Evolutionary conservation across 1,140 invertebrate genomes (phyloP).

Genomic region (Geopemphigus sp.): DNA sequence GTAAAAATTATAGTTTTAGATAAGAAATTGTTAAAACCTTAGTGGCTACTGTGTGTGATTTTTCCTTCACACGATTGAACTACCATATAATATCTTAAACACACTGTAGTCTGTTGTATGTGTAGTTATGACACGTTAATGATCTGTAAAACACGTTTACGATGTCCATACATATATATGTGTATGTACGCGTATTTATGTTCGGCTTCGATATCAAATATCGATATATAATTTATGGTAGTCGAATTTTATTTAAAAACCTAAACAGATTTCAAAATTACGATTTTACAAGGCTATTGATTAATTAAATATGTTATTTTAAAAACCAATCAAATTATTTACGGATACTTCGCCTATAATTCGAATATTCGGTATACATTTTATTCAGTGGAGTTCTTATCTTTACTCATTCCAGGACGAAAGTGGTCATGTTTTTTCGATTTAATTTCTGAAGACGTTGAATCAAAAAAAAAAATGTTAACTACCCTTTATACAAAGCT

Average conservation of each 20-base stretch:
- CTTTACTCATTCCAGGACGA: too few species aligned
- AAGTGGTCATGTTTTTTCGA: too few species aligned
- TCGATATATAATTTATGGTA: neutral
- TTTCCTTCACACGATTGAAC: neutral
- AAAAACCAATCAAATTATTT: too few species aligned
- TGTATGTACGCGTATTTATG: neutral
- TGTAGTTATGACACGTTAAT: conserved; percentile 15
- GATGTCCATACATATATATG: neutral
- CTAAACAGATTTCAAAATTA: neutral
- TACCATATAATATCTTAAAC: neutral
- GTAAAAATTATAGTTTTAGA: conserved; percentile 30
- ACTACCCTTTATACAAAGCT: too few species aligned
- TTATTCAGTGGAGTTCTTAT: too few species aligned
- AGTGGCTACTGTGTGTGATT: conserved; percentile 9
- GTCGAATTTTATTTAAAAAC: conserved; percentile 11
- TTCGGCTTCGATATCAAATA: conserved; percentile 1
- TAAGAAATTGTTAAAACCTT: conserved; percentile 4
- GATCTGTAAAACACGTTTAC: conserved; percentile 34
- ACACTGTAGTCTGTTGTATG: neutral
- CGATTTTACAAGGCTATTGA: neutral
- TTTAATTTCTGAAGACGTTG: too few species aligned
- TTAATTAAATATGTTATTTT: too few species aligned
- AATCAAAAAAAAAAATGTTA: too few species aligned
- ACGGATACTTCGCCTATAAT: too few species aligned
- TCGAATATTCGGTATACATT: too few species aligned